phyloP scores from a whole-genome alignment of 2,797 vertebrate species.

The Nannoperca obscura region DNA sequence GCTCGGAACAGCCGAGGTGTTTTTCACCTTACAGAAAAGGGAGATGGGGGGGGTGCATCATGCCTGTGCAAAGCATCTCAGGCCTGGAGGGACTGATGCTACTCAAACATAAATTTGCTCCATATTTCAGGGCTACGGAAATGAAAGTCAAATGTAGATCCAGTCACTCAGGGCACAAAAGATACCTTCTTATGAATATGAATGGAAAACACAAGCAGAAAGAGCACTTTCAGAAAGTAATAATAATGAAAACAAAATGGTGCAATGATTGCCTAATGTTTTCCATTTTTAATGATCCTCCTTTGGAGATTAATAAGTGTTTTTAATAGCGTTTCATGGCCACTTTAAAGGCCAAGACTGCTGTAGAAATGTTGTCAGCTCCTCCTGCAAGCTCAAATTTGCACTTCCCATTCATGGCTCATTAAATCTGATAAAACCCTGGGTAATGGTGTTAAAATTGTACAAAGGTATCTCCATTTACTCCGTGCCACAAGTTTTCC shows the following conservation, averaged over 20 bases:
- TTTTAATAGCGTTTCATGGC: constrained; percentile 48
- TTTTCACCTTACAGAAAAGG: constrained; percentile 72
- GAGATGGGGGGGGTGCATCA: constrained; percentile 51
- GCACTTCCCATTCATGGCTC: constrained; percentile 64
- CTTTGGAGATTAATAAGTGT: constrained; percentile 40
- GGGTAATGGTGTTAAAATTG: constrained; percentile 68
- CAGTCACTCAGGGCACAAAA: constrained; percentile 50
- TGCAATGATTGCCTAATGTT: constrained; percentile 28
- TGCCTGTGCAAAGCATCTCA: constrained; percentile 52
- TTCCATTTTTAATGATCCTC: constrained; percentile 51
- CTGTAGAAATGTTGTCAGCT: constrained; percentile 52
- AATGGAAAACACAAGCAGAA: constrained; percentile 29
- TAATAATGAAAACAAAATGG: constrained; percentile 29
- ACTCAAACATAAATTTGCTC: constrained; percentile 65
- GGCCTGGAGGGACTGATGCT: constrained; percentile 61
- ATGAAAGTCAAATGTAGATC: constrained; percentile 67
- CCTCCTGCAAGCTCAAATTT: constrained; percentile 43
- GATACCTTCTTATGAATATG: constrained; percentile 37
- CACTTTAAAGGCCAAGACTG: constrained; percentile 42
- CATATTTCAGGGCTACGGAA: constrained; percentile 58
- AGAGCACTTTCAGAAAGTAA: constrained; percentile 21
- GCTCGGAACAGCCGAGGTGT: constrained; percentile 71
- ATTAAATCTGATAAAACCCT: constrained; percentile 74
- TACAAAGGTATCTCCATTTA: constrained; percentile 74
- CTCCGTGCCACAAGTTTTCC: constrained; percentile 69